phyloP scores from a whole-genome alignment of 1,140 invertebrate species.

The Neelides sp. region DNA sequence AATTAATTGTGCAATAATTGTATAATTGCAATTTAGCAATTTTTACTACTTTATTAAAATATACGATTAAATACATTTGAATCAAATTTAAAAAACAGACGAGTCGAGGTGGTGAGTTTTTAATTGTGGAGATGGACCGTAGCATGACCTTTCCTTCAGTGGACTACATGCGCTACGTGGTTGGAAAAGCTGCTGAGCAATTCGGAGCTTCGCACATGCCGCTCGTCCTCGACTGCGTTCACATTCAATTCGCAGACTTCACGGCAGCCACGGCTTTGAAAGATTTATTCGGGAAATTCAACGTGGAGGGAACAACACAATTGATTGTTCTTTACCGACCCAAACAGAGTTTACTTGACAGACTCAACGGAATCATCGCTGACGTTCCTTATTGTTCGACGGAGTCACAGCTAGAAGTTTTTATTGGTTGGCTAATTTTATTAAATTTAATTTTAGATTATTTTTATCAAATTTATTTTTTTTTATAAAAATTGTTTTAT shows the following conservation, averaged over 20 bases:
- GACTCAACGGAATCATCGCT: too few relatives aligned
- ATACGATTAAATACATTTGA: neutral
- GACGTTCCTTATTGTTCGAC: too few relatives aligned
- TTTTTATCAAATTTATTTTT: too few relatives aligned
- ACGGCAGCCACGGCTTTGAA: constrained; percentile 55
- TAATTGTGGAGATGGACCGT: constrained; percentile 63
- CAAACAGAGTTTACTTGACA: too few relatives aligned
- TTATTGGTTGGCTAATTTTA: too few relatives aligned
- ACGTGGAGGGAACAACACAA: too few relatives aligned
- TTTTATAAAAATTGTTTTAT: too few relatives aligned
- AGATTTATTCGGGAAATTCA: too few relatives aligned
- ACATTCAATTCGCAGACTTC: constrained; percentile 60
- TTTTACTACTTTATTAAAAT: neutral
- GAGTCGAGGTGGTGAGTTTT: constrained; percentile 51
- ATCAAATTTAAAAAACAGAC: constrained; percentile 45
- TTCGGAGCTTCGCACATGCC: constrained; percentile 56
- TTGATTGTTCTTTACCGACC: too few relatives aligned
- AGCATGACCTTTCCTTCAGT: constrained; percentile 76
- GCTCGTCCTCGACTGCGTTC: constrained; percentile 65
- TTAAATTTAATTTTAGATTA: too few relatives aligned
- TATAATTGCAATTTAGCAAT: neutral
- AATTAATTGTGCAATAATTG: neutral
- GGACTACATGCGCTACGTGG: constrained; percentile 66
- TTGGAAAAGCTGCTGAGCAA: constrained; percentile 55
- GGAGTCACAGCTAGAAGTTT: too few relatives aligned